These are phyloP conservation scores for Norana najaformis DNA, from an alignment of 2,888 invertebrate genomes.

Conservation along the genomic window DNA sequence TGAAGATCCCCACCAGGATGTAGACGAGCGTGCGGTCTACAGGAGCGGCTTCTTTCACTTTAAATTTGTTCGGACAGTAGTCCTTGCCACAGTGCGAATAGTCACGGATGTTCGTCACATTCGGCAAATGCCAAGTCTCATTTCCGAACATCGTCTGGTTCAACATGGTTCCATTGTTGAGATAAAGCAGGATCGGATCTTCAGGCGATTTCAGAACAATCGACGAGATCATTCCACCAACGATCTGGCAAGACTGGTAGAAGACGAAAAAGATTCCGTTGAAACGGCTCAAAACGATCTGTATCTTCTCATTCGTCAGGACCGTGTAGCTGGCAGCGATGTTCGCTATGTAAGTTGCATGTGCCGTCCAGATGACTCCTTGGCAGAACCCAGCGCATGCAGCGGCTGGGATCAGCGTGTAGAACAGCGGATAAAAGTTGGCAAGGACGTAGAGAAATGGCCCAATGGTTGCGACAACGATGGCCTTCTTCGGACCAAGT, in stretches of 20 bases:
- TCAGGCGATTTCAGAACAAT: conserved; percentile 36
- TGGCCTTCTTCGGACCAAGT: conserved; percentile 51
- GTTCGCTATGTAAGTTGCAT: conserved; percentile 57
- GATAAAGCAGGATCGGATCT: background rate
- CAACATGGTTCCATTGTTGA: background rate
- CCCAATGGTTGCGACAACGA: conserved; percentile 47
- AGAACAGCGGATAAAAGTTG: conserved; percentile 53
- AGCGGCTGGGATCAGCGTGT: conserved; percentile 53
- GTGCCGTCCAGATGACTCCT: conserved; percentile 56
- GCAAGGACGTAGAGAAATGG: conserved; percentile 51
- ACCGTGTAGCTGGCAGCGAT: conserved; percentile 52
- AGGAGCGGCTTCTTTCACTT: conserved; percentile 25
- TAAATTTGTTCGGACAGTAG: conserved; percentile 23
- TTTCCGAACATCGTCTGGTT: conserved; percentile 23
- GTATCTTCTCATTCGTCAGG: conserved; percentile 47
- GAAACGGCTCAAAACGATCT: conserved; percentile 52
- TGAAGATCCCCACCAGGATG: conserved; percentile 53
- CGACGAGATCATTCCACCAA: conserved; percentile 45
- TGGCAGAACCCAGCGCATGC: conserved; percentile 52
- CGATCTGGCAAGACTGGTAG: conserved; percentile 53
- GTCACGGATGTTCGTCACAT: background rate
- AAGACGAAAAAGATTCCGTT: conserved; percentile 57
- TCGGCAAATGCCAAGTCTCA: background rate
- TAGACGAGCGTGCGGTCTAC: conserved; percentile 41
- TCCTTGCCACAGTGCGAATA: conserved; percentile 24